Base-by-base conservation (phyloP, 2,797 vertebrate genomes). In the Neosalanx taihuensis region DNA sequence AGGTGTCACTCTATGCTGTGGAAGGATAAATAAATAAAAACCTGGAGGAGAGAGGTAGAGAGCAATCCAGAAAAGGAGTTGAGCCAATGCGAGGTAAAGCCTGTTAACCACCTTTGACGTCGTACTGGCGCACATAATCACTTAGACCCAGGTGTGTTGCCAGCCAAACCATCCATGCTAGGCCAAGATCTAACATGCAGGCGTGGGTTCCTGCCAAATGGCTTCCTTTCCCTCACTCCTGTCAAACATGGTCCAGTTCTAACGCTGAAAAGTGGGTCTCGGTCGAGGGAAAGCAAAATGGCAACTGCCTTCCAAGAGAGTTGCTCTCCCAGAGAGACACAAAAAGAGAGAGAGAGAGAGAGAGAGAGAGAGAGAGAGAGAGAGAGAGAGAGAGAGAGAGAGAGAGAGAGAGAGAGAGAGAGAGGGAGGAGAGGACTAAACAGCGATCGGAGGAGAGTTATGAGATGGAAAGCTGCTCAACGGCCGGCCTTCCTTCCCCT, bases 361-460 rank as follows among this genome's bases (percentile, higher is more conserved):
- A 61, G 67, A 75, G 71, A 62, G 46, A 31, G 60, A 76, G 69
- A 61, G 5, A 12, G 26, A 61, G 65, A 76, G 72, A 61, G 51
- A 30, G 60, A 76, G 69, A 64, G 6, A 15, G 23, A 60, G 67
- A 75, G 72, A 61, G 51, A 30, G 60, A 76, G 69, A 64, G 6
- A 15, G 23, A 60, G 67, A 75, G 72, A 61, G 51, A 30, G 60
- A 76, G 69, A 64, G 6, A 15, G 23, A 60, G 67, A 75, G 72
- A 61, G 51, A 30, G 60, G 75, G 69, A 64, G 6, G 74, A 15
- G 23, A 78, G 71, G 81, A 76, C 65, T 4, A 67, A 83, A 79
- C 64, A 5, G 77, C 80, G 81, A 87, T 85, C 81, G 76, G 80
- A 75, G 74, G 80, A 76, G 84, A 87, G 80, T 85, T 86, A 83